Percentiles rank a stretch among this genome's conserved stretches.
phyloP scores from a whole-genome alignment of 2,888 invertebrate species.

The Steinernema scapterisci region DNA sequence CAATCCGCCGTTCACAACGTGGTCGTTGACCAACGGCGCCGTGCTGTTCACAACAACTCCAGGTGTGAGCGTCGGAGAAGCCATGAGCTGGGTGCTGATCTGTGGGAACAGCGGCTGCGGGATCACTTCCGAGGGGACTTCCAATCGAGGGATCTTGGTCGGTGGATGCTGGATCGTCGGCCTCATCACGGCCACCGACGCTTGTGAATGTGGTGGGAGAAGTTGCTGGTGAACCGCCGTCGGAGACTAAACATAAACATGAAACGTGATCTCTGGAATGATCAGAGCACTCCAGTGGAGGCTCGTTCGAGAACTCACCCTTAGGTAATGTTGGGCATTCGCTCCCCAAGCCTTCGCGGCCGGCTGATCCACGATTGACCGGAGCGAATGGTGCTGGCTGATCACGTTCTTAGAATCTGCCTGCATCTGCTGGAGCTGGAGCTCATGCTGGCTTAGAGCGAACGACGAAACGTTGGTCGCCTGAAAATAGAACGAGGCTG shows the following conservation, averaged over 20 bases:
- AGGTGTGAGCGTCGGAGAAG: not conserved
- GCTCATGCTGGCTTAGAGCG: constrained; percentile 9
- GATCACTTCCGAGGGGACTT: not conserved
- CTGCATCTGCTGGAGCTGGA: constrained; percentile 27
- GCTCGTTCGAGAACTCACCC: constrained; percentile 7
- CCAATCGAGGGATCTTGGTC: constrained; percentile 14
- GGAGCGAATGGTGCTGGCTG: constrained; percentile 19
- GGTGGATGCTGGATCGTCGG: constrained; percentile 20
- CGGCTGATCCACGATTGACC: not conserved
- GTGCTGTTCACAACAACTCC: constrained; percentile 25
- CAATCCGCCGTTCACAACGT: not conserved
- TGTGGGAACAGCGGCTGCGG: constrained; percentile 25
- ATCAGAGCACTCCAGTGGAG: not conserved
- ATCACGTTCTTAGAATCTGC: constrained; percentile 29
- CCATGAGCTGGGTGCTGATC: constrained; percentile 24
- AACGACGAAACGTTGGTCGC: not conserved
- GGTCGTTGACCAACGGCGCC: not conserved
- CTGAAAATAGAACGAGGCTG: not conserved
- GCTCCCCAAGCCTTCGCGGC: not conserved
- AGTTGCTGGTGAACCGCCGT: constrained; percentile 8
- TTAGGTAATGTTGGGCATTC: constrained; percentile 1
- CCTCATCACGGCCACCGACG: constrained; percentile 15
- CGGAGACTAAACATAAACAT: constrained; percentile 28
- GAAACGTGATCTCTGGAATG: constrained; percentile 7
- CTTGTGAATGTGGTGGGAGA: constrained; percentile 7